Percentiles rank a stretch among this genome's conserved stretches.
These are phyloP conservation scores for Pilophorus perplexus DNA, from an alignment of 2,888 invertebrate species.

Conservation along the genomic window DNA sequence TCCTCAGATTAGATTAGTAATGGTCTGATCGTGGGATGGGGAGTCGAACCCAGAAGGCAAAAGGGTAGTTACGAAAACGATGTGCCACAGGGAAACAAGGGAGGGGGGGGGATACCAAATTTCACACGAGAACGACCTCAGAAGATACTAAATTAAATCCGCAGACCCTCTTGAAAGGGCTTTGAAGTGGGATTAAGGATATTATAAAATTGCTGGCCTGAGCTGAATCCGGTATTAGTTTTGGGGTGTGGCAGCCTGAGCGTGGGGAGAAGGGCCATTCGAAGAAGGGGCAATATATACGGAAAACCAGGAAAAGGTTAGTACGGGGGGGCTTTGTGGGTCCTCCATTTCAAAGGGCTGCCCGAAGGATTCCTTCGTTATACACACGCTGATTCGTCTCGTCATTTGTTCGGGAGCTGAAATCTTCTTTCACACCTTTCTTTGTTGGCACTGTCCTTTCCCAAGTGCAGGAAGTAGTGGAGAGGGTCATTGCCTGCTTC, in stretches of 20 bases:
- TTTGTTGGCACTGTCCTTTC: no score
- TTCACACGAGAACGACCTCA: constrained; percentile 34
- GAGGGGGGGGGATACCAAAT: constrained; percentile 19
- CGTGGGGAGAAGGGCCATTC: constrained; percentile 1
- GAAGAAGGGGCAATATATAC: constrained; percentile 24
- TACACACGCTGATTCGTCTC: no score
- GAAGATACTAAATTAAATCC: constrained; percentile 40
- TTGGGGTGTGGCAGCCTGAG: constrained; percentile 5
- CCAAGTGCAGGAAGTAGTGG: no score
- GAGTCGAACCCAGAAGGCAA: not conserved
- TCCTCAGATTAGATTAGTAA: constrained; percentile 18
- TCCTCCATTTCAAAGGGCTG: not conserved
- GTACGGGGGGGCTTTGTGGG: no score
- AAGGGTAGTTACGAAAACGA: constrained; percentile 1
- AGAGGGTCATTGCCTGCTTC: no score
- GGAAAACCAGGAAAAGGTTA: not conserved
- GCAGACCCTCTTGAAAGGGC: constrained; percentile 1
- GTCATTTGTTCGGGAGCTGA: no score
- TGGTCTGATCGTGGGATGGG: constrained; percentile 8
- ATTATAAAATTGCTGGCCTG: constrained; percentile 37
- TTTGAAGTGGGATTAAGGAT: constrained; percentile 37
- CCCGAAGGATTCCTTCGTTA: not conserved
- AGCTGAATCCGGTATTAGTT: constrained; percentile 30
- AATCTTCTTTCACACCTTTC: no score
- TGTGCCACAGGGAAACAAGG: not conserved